Evolutionary conservation across 2,113 vertebrate genomes (phyloP), one percentile per base, ranked within the genome.

Genomic region (Heloderma charlesbogerti): DNA sequence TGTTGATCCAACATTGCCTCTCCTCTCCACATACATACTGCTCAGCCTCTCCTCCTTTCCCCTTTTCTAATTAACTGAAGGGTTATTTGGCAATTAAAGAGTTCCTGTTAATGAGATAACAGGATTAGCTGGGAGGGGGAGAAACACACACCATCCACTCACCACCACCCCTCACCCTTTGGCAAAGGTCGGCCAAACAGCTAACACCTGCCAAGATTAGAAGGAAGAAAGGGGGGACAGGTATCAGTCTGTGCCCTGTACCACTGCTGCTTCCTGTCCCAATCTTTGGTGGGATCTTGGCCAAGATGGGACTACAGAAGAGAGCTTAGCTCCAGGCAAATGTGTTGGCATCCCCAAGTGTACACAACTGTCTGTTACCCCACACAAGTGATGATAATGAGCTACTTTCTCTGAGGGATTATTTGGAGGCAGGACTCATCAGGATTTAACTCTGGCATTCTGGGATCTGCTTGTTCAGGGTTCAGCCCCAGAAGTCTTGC

Each of bases 81-180:
- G 57, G 74, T 60, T 86, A 78, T 90, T 90, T 79, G 83, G 74
- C 83, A 85, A 86, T 90, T 86, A 90, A 85, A 90, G 89, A 66
- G 89, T 83, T 86, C 83, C 60, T 88, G 75, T 90, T 90, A 86
- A 90, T 86, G 89, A 86, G 89, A 90, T 90, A 90, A 90, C 89
- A 90, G 83, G 83, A 90, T 90, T 90, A 85, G 45, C 72, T 20
- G 31, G 66, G 25, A 34, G n/a, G 27, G n/a, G 40, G 48, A 51
- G 4, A 8, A 5, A 66, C 63, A 15, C 67, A n/a, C 48, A 74
- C 34, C 69, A 51, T 86, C 84, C 67, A 66, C 57, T 40, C 20
- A 25, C 71, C 51, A 1, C 57, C 5, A 18, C 60, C 63, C 82
- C 74, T n/a, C 43, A 18, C n/a, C 69, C 88, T 79, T 86, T 84